Base-by-base conservation (phyloP, 2,888 invertebrate genomes). In the Nezara viridula region DNA sequence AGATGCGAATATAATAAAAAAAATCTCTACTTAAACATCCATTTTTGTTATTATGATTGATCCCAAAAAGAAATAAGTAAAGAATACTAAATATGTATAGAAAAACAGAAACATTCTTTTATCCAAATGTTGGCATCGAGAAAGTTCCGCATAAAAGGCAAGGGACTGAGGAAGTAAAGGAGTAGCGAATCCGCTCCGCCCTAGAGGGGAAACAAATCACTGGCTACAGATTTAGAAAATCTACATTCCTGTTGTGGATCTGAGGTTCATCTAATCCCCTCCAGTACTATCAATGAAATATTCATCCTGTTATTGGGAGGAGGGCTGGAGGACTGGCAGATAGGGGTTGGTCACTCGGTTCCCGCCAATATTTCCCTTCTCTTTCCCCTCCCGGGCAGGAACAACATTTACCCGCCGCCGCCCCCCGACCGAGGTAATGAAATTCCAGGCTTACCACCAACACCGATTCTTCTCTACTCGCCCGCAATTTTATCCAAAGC, bases 301-400 rank as follows among this genome's bases (percentile, higher is more conserved):
- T 73, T 73, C 66, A 73, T 73, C 37, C 66, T 73, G 32, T 37
- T 73, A 37, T 37, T 37, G 4, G 66, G 66, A 19, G 66, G 37
- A 7, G 37, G 66, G 5, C 7, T 37, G 66, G 5, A 73, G 66
- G 66, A 73, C 66, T 73, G 66, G 37, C 32, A 37, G 66, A 7
- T 16, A 60, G 66, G 66, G 66, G 66, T 9, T 73, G 66, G 66
- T 73, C 66, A 73, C 66, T 73, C 66, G 10, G 19, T 37, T 73
- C 66, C 66, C 66, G 66, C 66, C 66, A 73, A 73, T 73, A 73
- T 73, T 73, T 37, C 66, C 66, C 32, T 73, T n/a, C n/a, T n/a
- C n/a, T n/a, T n/a, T n/a, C n/a, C n/a, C n/a, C 66, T 7, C 66
- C 32, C 66, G 66, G n/a, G 32, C 66, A 37, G 66, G 37, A 73